Percentiles rank a stretch among this genome's conserved stretches.
Evolutionary conservation across 2,113 vertebrate genomes (phyloP).

Genomic region (Regulus satrapa): DNA sequence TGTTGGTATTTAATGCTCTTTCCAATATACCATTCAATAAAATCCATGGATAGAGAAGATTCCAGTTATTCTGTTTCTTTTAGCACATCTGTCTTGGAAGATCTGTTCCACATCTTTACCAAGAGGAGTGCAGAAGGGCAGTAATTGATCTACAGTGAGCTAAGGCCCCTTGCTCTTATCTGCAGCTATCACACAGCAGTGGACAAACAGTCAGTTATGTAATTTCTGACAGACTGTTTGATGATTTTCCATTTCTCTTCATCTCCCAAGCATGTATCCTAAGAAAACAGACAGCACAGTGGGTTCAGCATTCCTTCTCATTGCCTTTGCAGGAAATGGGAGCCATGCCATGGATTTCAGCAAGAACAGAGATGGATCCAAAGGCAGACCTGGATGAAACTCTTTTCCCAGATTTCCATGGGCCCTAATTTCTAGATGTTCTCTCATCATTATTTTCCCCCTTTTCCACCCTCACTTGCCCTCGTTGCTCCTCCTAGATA

Average conservation of each 20-base stretch:
- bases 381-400: neutral
- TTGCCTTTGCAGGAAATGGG: neutral
- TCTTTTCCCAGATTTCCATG: neutral
- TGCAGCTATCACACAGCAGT: neutral
- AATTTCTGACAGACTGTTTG: neutral
- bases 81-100: slow-evolving; percentile 37
- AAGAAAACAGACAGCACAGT: neutral
- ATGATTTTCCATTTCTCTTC: neutral
- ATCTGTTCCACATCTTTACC: neutral
- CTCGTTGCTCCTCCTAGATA: neutral
- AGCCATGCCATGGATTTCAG: neutral
- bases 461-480: neutral
- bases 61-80: slow-evolving; percentile 3
- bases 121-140: neutral
- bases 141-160: neutral
- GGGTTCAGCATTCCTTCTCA: neutral
- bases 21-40: slow-evolving; percentile 67
- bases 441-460: neutral
- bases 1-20: slow-evolving; percentile 50
- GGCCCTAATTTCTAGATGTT: neutral
- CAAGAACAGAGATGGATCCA: neutral
- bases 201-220: neutral
- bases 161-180: neutral
- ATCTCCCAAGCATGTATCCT: neutral
- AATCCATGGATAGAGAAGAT: slow-evolving; percentile 35